Conservation (phyloP, 2,888 invertebrate genomes). For the Chrysomela aeneicollis region DNA sequence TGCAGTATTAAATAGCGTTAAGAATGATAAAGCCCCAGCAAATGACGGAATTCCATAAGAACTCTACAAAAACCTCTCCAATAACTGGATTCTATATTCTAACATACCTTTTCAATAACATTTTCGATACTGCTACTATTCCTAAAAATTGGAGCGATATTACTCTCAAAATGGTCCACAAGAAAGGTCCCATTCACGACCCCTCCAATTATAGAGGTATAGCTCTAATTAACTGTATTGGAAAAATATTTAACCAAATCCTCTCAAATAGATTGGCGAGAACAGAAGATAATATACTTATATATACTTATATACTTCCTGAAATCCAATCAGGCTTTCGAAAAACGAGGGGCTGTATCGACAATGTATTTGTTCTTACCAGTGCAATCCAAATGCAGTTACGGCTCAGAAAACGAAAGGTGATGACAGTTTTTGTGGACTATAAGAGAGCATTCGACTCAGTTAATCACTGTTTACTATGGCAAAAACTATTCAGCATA, state of each 20-base stretch:
- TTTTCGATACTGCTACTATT: background rate
- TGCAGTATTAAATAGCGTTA: background rate
- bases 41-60: background rate
- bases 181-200: background rate
- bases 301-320: background rate
- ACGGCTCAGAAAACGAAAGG: background rate
- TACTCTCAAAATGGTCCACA: background rate
- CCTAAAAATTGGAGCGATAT: background rate
- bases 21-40: slow-evolving; percentile 7
- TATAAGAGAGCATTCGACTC: slow-evolving; percentile 6
- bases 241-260: background rate
- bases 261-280: background rate
- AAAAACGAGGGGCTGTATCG: background rate
- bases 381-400: slow-evolving; percentile 2
- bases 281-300: background rate
- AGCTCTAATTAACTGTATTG: background rate
- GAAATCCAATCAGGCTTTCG: background rate
- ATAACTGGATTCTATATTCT: slow-evolving; percentile 7
- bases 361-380: background rate
- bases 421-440: background rate
- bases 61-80: background rate
- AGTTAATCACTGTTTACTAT: background rate
- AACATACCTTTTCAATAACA: background rate
- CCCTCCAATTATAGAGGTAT: background rate
- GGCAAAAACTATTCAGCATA: background rate